A percentile compares a stretch with the other conserved stretches of the same genome.
Conservation (phyloP, 2,797 vertebrate species). For the Rhynchotus rufescens region DNA sequence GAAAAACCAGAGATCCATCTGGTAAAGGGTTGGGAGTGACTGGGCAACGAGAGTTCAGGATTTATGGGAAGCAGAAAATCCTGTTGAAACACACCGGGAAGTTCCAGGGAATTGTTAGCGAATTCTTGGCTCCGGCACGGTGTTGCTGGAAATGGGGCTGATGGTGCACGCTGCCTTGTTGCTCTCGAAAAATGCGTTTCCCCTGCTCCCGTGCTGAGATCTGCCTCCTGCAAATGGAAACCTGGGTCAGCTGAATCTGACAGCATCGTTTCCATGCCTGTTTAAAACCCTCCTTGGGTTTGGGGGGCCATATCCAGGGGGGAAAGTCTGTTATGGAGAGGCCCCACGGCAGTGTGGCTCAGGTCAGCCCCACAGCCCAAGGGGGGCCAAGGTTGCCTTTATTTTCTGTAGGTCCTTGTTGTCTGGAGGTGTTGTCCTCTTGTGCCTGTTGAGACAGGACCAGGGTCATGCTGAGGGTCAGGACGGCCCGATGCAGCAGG, state of each 20-base stretch:
- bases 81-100: conserved; percentile 38
- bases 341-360: rapidly evolving
- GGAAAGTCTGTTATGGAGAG: neutral
- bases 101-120: conserved; percentile 31
- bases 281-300: neutral
- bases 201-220: neutral
- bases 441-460: neutral
- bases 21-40: neutral
- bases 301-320: neutral
- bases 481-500: too few relatives aligned
- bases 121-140: conserved; percentile 21
- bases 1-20: neutral
- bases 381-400: neutral
- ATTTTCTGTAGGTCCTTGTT: neutral
- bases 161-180: neutral
- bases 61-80: conserved; percentile 40
- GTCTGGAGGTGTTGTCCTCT: neutral
- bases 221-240: conserved; percentile 16
- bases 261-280: rapidly evolving
- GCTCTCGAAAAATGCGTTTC: neutral
- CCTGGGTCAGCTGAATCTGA: neutral
- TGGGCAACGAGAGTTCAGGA: neutral
- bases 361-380: rapidly evolving
- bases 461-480: neutral
- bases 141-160: neutral